Base-by-base conservation (phyloP, 1,140 invertebrate genomes). In the Drosophila murphyi region DNA sequence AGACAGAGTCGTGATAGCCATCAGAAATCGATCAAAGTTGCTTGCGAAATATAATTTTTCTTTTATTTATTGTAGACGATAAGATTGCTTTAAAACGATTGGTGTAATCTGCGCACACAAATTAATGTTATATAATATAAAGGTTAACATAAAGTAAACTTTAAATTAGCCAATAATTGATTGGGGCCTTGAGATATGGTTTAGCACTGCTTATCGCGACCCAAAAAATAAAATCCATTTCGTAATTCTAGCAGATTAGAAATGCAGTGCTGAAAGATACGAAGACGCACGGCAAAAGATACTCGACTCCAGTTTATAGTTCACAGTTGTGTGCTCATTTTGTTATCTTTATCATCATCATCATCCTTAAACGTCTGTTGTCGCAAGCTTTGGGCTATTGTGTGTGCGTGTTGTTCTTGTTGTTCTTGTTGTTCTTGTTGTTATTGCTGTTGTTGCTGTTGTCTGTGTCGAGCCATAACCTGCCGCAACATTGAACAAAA, bases 11-110 rank as follows among this genome's bases (percentile, higher is more conserved):
- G 78, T 86, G 82, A 86, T 80, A 78, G 82, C 56, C 60, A 87
- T 82, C 82, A 77, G 65, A 88, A 87, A 87, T 87, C 85, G 85
- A 89, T 87, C 55, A n/a, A 43, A 43, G 73, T 70, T 76, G 71
- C 57, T 56, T 60, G 78, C 72, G 69, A 87, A 71, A 72, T 61
- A 76, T 29, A 5, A 12, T 47, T 48, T 12, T 55, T 63, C 10
- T 61, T 32, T 7, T 32, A 4, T 55, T 48, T 45, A 4, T 74
- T 67, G 59, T 60, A 65, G 41, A 63, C 75, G 82, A 86, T 86
- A 87, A 86, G 82, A 86, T 86, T 87, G 34, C 69, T 37, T 50
- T 70, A 69, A 69, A 55, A 54, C 71, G 52, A 63, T 70, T 74
- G 72, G 57, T 0, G 50, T 70, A 74, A 74, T 74, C 72, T 70